These are phyloP conservation scores for Salticus scenicus DNA, from an alignment of 2,888 invertebrate species.

Conservation along the genomic window DNA sequence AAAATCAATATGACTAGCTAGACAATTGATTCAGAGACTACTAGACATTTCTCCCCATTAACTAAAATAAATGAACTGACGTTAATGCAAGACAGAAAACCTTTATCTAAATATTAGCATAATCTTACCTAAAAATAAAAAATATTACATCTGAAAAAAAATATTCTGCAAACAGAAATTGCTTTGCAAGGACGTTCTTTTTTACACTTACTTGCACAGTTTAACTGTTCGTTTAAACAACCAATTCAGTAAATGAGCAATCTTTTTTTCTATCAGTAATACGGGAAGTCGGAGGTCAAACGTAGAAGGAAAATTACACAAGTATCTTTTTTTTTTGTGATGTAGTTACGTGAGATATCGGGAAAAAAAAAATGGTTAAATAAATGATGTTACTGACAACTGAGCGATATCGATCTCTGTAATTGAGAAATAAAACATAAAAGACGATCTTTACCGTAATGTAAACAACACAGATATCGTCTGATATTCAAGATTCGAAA, in stretches of 20 bases:
- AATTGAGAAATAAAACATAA: neutral
- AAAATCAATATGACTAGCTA: too few relatives aligned
- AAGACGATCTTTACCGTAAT: neutral
- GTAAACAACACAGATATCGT: neutral
- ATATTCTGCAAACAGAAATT: too few relatives aligned
- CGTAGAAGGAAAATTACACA: neutral
- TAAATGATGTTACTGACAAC: slow-evolving; percentile 4
- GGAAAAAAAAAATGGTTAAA: neutral
- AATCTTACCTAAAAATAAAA: too few relatives aligned
- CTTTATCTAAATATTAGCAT: too few relatives aligned
- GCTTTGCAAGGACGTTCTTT: too few relatives aligned
- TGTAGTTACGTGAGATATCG: neutral
- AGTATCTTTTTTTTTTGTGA: neutral
- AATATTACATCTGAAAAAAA: too few relatives aligned
- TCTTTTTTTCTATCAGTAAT: neutral
- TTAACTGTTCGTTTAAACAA: too few relatives aligned
- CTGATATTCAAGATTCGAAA: neutral
- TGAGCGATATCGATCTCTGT: neutral
- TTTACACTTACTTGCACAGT: too few relatives aligned
- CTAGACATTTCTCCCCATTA: too few relatives aligned
- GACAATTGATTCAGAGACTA: too few relatives aligned
- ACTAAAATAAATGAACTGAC: too few relatives aligned
- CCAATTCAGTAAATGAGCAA: neutral
- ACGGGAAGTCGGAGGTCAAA: neutral
- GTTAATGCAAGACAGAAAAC: too few relatives aligned